These are phyloP conservation scores for Tinamus major DNA, from an alignment of 2,797 vertebrate species.

Conservation along the genomic window DNA sequence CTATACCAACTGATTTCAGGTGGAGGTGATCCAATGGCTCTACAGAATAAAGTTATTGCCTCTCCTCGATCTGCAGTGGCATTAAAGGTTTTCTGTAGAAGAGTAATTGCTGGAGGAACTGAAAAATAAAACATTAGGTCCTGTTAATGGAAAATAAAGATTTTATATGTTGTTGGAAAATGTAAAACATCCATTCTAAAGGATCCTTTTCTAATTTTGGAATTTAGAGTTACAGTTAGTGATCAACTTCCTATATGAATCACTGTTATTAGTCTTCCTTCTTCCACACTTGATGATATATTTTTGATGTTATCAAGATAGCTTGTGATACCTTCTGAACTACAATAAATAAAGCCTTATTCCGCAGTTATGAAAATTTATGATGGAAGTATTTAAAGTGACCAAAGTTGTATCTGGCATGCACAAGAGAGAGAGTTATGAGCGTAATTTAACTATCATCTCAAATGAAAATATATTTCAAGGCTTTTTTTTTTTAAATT, in stretches of 20 bases:
- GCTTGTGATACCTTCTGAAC: neutral
- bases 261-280: neutral
- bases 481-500: neutral
- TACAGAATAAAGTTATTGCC: conserved; percentile 89
- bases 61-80: conserved; percentile 96
- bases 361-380: neutral
- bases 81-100: conserved; percentile 93
- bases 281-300: neutral
- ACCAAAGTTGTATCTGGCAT: neutral
- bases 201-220: neutral
- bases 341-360: neutral
- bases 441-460: neutral
- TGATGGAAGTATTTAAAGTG: neutral
- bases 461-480: conserved; percentile 32
- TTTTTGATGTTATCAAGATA: neutral
- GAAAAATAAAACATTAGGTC: conserved; percentile 14
- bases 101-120: conserved; percentile 91
- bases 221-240: neutral
- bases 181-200: neutral
- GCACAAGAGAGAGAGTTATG: neutral
- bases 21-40: conserved; percentile 91
- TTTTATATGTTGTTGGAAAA: neutral
- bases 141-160: neutral
- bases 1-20: conserved; percentile 94
- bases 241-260: neutral